Percentiles rank a stretch among this genome's conserved stretches.
Evolutionary conservation across 2,113 vertebrate genomes (phyloP).

Genomic region (Anarrhichthys ocellatus): DNA sequence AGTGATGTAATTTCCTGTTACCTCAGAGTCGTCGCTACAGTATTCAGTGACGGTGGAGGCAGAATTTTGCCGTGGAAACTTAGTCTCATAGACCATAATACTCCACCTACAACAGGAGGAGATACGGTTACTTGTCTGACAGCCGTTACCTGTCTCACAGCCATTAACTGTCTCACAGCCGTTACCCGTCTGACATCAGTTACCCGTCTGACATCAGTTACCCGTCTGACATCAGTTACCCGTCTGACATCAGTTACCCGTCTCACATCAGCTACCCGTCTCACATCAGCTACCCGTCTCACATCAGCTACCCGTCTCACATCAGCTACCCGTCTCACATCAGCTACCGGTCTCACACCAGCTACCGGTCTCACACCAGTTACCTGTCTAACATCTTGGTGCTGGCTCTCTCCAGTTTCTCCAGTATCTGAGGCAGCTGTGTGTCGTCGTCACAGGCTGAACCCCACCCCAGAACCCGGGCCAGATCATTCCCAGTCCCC

Average conservation of each 20-base stretch:
- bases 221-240: slow-evolving; percentile 64
- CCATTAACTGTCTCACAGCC: slow-evolving; percentile 51
- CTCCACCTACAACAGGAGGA: slow-evolving; percentile 91
- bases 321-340: not conserved
- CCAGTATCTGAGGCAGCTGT: slow-evolving; percentile 95
- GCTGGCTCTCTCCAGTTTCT: slow-evolving; percentile 96
- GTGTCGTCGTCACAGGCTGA: slow-evolving; percentile 96
- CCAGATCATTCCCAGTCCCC: slow-evolving; percentile 96
- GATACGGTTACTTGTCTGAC: not conserved
- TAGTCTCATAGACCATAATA: slow-evolving; percentile 98
- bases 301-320: not conserved
- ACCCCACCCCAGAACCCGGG: slow-evolving; percentile 96
- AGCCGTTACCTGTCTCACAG: slow-evolving; percentile 91
- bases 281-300: not conserved
- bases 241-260: not conserved
- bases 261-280: not conserved
- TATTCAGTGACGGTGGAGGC: slow-evolving; percentile 89
- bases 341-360: not conserved
- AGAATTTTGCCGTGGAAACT: slow-evolving; percentile 90
- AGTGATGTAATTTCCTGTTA: slow-evolving; percentile 67
- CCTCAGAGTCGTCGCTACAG: slow-evolving; percentile 95
- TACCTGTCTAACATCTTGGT: slow-evolving; percentile 97
- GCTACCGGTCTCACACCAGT: not conserved
- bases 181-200: not conserved
- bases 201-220: slow-evolving; percentile 42